A percentile compares a stretch with the other conserved stretches of the same genome.
Conservation (phyloP, 1,140 invertebrate genomes). For the Drosophila varians region DNA sequence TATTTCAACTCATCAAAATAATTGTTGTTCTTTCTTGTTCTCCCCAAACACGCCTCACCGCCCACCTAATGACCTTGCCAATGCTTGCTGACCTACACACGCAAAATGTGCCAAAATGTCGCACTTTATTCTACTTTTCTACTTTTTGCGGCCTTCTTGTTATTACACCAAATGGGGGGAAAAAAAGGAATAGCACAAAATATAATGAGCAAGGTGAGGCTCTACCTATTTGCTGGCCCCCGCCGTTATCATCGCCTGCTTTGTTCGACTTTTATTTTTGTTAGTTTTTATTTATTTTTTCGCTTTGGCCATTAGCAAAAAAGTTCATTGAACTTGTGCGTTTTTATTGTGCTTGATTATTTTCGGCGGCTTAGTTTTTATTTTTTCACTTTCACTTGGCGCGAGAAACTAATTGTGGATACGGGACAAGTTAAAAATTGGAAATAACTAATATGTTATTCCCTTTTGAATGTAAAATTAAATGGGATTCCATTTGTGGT, state of each 20-base stretch:
- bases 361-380: slow-evolving; percentile 50
- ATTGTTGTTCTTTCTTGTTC: too few relatives aligned
- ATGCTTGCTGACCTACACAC: slow-evolving; percentile 40
- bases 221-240: slow-evolving; percentile 29
- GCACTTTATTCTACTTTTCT: slow-evolving; percentile 15
- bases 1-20: slow-evolving; percentile 25
- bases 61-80: slow-evolving; percentile 23
- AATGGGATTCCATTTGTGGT: too few relatives aligned
- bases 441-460: too few relatives aligned
- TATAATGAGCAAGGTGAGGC: slow-evolving; percentile 1
- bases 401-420: background rate
- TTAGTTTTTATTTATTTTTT: slow-evolving; percentile 61
- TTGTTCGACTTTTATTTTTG: slow-evolving; percentile 50
- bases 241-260: slow-evolving; percentile 60
- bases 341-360: slow-evolving; percentile 50
- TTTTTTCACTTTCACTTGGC: slow-evolving; percentile 67
- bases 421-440: background rate
- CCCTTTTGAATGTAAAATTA: too few relatives aligned
- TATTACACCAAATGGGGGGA: slow-evolving; percentile 32
- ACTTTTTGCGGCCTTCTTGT: slow-evolving; percentile 10
- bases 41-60: background rate
- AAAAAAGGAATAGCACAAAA: slow-evolving; percentile 10
- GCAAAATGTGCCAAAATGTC: slow-evolving; percentile 11
- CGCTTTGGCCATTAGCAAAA: slow-evolving; percentile 65
- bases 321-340: slow-evolving; percentile 71